phyloP scores from a whole-genome alignment of 2,113 vertebrate species.

The Carassius auratus region DNA sequence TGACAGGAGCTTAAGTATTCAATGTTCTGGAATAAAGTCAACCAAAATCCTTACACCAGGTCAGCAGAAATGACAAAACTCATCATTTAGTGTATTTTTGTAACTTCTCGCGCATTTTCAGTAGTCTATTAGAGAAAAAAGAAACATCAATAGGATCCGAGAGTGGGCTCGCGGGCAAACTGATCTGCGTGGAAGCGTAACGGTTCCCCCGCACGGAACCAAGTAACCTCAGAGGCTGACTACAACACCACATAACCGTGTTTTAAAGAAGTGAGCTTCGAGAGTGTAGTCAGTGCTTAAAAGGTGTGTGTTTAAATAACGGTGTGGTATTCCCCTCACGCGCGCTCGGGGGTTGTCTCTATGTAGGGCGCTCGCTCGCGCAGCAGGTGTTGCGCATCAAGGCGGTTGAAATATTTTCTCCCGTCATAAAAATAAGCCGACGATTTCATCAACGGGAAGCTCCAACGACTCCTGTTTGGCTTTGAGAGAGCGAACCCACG shows the following conservation, averaged over 20 bases:
- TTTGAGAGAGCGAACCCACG: neutral
- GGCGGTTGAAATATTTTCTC: slow-evolving; percentile 32
- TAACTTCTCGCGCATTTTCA: slow-evolving; percentile 9
- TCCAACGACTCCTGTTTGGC: neutral
- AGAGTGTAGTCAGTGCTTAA: neutral
- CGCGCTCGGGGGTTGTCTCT: slow-evolving; percentile 61
- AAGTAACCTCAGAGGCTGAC: neutral
- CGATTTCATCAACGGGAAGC: neutral
- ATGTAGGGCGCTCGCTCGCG: slow-evolving; percentile 73
- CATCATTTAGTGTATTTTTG: slow-evolving; percentile 52
- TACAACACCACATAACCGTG: neutral
- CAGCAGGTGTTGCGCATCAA: slow-evolving; percentile 75
- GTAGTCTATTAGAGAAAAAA: neutral
- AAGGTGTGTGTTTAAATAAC: slow-evolving; percentile 26
- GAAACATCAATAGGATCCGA: neutral
- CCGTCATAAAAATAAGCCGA: slow-evolving; percentile 14
- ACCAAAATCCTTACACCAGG: neutral
- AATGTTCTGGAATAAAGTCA: slow-evolving; percentile 75
- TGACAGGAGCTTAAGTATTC: slow-evolving; percentile 76
- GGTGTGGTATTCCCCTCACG: slow-evolving; percentile 72
- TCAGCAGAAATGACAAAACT: slow-evolving; percentile 40
- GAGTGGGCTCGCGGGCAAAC: neutral
- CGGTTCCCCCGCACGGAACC: slow-evolving; percentile 28
- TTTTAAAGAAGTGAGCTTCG: slow-evolving; percentile 20
- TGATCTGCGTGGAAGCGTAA: slow-evolving; percentile 22